Conservation (phyloP, 2,113 vertebrate genomes). For the Pyrgilauda ruficollis region DNA sequence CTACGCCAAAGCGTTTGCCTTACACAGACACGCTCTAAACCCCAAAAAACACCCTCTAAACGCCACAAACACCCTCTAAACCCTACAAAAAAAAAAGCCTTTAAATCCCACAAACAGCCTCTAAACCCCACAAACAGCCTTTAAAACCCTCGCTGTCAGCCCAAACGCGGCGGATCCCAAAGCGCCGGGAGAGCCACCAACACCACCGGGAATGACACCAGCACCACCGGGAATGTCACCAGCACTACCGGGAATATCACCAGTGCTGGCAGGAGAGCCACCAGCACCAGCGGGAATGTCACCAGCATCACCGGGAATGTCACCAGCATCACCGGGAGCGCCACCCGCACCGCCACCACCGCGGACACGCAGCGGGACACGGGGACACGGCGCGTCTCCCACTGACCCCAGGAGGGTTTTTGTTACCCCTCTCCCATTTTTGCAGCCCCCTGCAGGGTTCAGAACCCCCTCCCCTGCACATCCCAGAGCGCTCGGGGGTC, state of each 20-base stretch:
- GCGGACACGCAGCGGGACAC: not conserved
- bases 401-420: not conserved
- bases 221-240: not conserved
- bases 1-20: not conserved
- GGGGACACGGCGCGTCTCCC: too few relatives aligned
- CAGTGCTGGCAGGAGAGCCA: rapidly evolving
- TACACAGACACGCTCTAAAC: not conserved
- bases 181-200: not conserved
- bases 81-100: not conserved
- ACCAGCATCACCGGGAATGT: not conserved
- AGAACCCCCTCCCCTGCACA: not conserved
- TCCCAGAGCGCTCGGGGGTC: not conserved
- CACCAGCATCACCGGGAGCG: rapidly evolving
- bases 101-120: not conserved
- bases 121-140: not conserved
- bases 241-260: rapidly evolving
- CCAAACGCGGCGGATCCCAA: not conserved
- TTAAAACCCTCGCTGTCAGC: not conserved
- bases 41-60: not conserved
- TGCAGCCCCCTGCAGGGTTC: not conserved
- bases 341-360: not conserved
- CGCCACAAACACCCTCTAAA: not conserved
- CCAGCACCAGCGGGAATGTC: rapidly evolving
- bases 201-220: not conserved
- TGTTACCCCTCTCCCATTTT: too few relatives aligned